These are phyloP conservation scores for Acanthosepion pharaonis DNA, from an alignment of 2,888 invertebrate species.

Conservation along the genomic window DNA sequence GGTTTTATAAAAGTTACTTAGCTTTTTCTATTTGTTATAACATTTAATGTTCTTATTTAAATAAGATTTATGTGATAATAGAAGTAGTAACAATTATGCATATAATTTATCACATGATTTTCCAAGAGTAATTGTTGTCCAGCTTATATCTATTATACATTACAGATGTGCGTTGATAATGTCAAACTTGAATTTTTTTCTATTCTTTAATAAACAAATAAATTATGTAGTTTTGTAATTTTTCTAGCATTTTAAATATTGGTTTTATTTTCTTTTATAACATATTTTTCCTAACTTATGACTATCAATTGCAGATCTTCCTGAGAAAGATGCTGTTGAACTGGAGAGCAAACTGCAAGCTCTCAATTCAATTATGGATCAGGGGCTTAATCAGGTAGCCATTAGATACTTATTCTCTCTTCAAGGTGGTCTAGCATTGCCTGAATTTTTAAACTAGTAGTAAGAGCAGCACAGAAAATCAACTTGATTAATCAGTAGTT, in stretches of 20 bases:
- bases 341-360: conserved; percentile 91
- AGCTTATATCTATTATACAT: background rate
- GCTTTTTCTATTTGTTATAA: too few species aligned
- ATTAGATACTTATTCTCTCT: conserved; percentile 38
- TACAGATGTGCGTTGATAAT: background rate
- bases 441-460: background rate
- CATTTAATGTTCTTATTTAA: too few species aligned
- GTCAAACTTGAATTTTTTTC: background rate
- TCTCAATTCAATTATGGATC: conserved; percentile 91
- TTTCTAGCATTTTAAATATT: background rate
- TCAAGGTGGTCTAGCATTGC: background rate
- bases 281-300: conserved; percentile 41
- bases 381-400: conserved; percentile 78
- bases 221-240: background rate
- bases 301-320: conserved; percentile 81
- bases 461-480: too few species aligned
- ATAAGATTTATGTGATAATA: too few species aligned
- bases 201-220: background rate
- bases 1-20: too few species aligned
- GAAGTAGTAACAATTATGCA: too few species aligned
- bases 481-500: too few species aligned
- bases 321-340: conserved; percentile 89
- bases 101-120: too few species aligned
- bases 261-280: background rate
- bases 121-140: background rate